Base-by-base conservation (phyloP, 2,888 invertebrate genomes). In the Latheticus oryzae region DNA sequence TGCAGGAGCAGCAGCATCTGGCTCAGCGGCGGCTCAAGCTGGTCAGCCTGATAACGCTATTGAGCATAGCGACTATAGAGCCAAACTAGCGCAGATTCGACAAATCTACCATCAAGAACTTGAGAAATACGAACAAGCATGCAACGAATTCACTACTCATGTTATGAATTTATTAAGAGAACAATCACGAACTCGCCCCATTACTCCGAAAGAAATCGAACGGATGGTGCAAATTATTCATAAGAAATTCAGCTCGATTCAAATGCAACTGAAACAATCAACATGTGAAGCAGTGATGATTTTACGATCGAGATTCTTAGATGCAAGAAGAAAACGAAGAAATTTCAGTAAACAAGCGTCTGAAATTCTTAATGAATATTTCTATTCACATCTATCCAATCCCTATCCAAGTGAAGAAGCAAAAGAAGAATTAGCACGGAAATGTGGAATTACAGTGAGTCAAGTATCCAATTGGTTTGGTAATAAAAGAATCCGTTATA, bases 281-380 rank as follows among this genome's bases (percentile, higher is more conserved):
- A 99, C 98, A 30, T 99, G 99, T 79, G 99, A 99, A 79, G 98
- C 98, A 35, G 98, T 99, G 67, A 99, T 99, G 99, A 98, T 99
- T 68, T 85, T 99, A 63, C 86, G 96, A 75, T 95, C 95, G 64
- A 84, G 89, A 69, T 89, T 89, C 80, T 81, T 89, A 71, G 88
- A 90, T 78, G 89, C 89, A 78, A 83, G 91, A 69, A 87, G 91
- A 64, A 99, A 99, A 81, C 88, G 98, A 69, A 89, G 98, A 73
- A 99, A 99, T 83, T 99, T 99, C 82, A 97, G 97, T 86, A 99
- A 99, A 84, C 97, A 98, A 80, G 98, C 98, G 51, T 98, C 98
- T 15, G 98, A 99, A 84, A 95, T 98, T 73, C 86, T 99, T 71
- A 99, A 99, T 82, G 98, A 99, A 83, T 99, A 99, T 81, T 99